Evolutionary conservation across 2,797 vertebrate species (phyloP).

Genomic region (Enteromius anoplus): DNA sequence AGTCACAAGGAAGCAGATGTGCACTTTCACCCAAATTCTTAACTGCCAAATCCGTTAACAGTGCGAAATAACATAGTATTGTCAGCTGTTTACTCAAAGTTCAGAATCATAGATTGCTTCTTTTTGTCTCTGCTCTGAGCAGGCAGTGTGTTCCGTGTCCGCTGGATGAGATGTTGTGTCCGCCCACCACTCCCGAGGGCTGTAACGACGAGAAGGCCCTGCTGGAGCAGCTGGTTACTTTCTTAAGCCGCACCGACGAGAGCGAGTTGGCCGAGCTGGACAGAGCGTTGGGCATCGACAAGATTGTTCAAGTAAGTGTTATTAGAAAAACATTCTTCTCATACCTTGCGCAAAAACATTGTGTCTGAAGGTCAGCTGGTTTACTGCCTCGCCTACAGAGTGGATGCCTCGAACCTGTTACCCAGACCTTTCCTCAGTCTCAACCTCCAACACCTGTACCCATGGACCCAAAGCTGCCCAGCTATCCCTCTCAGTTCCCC

Average conservation of each 20-base stretch:
- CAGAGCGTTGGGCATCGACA: slow-evolving; percentile 95
- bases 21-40: neutral
- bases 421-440: slow-evolving; percentile 82
- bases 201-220: slow-evolving; percentile 92
- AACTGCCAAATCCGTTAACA: neutral
- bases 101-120: neutral
- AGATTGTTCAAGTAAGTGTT: slow-evolving; percentile 86
- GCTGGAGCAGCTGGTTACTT: slow-evolving; percentile 91
- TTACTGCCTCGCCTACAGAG: slow-evolving; percentile 73
- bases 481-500: slow-evolving; percentile 83
- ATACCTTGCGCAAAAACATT: neutral
- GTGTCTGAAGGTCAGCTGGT: neutral
- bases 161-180: slow-evolving; percentile 90
- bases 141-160: slow-evolving; percentile 89
- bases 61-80: neutral
- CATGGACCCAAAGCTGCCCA: slow-evolving; percentile 85
- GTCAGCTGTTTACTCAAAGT: neutral
- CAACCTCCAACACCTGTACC: slow-evolving; percentile 73
- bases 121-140: slow-evolving; percentile 52
- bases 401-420: slow-evolving; percentile 84
- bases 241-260: slow-evolving; percentile 94
- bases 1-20: neutral
- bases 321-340: neutral
- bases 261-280: slow-evolving; percentile 92
- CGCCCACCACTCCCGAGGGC: slow-evolving; percentile 88